Conservation (phyloP, 2,797 vertebrate species). For the Mionectes olivaceus region DNA sequence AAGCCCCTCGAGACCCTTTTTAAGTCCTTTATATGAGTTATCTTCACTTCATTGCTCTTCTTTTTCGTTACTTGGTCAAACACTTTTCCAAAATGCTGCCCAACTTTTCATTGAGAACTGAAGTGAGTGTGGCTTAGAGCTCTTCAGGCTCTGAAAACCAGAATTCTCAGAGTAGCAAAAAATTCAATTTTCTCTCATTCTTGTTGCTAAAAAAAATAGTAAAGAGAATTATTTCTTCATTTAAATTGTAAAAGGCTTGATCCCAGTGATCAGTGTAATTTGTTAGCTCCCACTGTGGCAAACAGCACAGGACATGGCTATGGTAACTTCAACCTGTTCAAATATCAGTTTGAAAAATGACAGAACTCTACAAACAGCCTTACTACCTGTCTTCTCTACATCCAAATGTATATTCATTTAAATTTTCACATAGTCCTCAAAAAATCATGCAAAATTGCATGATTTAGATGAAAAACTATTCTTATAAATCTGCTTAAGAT, state of each 20-base stretch:
- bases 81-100: not conserved
- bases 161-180: not conserved
- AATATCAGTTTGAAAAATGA: not conserved
- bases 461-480: not conserved
- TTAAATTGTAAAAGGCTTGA: not conserved
- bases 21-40: not conserved
- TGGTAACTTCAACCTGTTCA: not conserved
- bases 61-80: not conserved
- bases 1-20: not conserved
- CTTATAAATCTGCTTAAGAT: not conserved
- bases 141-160: not conserved
- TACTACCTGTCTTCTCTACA: not conserved
- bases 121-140: not conserved
- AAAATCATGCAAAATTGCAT: not conserved
- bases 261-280: not conserved
- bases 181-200: not conserved
- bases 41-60: not conserved
- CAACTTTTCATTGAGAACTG: not conserved
- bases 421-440: not conserved
- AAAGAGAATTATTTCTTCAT: not conserved
- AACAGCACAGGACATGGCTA: not conserved
- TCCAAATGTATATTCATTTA: not conserved
- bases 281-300: not conserved
- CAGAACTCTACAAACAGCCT: not conserved
- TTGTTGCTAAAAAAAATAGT: not conserved